Evolutionary conservation across 2,113 vertebrate genomes (phyloP).

Genomic region (Psophia crepitans): DNA sequence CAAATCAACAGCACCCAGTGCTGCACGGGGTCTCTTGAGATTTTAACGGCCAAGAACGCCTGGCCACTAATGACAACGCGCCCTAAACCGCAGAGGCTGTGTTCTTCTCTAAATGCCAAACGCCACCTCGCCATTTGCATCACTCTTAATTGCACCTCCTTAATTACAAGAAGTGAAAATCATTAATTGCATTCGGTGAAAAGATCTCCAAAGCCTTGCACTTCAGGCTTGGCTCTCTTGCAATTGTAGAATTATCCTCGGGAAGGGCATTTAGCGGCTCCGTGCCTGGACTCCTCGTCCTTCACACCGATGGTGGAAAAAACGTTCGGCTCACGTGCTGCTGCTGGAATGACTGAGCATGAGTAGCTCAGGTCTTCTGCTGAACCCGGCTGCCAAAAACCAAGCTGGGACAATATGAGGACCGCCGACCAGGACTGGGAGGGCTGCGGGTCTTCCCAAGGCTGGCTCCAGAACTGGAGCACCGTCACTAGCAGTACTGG

Average conservation of each 20-base stretch:
- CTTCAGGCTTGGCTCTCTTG: neutral
- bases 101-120: constrained; percentile 5
- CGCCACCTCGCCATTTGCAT: neutral
- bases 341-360: neutral
- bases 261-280: neutral
- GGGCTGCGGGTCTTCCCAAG: neutral
- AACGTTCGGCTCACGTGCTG: neutral
- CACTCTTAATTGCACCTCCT: neutral
- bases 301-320: neutral
- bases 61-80: neutral
- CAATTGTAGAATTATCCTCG: neutral
- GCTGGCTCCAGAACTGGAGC: neutral
- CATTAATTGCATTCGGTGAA: neutral
- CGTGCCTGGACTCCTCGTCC: neutral
- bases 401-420: neutral
- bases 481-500: too few species aligned
- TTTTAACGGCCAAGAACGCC: neutral
- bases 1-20: neutral
- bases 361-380: neutral
- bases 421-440: too few species aligned
- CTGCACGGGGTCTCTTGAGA: neutral
- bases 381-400: neutral
- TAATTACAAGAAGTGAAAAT: neutral
- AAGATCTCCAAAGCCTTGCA: neutral
- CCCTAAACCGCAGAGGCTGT: neutral